phyloP scores from a whole-genome alignment of 1,140 invertebrate genomes.

The Dreissena polymorpha region DNA sequence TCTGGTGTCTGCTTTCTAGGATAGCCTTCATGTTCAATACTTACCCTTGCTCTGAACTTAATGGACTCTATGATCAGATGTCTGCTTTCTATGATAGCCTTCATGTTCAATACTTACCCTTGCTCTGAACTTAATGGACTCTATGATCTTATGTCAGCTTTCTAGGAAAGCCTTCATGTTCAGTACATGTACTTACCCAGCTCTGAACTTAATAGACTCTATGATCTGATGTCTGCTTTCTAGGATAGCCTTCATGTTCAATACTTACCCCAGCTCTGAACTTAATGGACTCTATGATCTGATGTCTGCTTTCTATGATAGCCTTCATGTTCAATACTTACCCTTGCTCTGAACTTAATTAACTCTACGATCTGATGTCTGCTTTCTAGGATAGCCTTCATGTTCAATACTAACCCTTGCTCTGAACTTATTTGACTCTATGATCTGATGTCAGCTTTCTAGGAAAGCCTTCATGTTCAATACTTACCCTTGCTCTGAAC shows the following conservation, averaged over 20 bases:
- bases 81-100: constrained; percentile 84
- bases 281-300: constrained; percentile 88
- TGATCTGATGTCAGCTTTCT: constrained; percentile 87
- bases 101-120: too few relatives aligned
- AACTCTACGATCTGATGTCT: constrained; percentile 89
- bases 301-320: constrained; percentile 86
- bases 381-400: constrained; percentile 83
- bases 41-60: constrained; percentile 84
- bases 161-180: constrained; percentile 84
- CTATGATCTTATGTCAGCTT: constrained; percentile 87
- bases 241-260: constrained; percentile 81
- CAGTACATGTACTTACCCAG: too few relatives aligned
- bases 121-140: constrained; percentile 86
- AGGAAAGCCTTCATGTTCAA: constrained; percentile 82
- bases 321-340: too few relatives aligned
- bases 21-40: too few relatives aligned
- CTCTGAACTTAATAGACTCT: constrained; percentile 87
- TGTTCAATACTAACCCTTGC: too few relatives aligned
- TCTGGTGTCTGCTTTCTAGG: constrained; percentile 86
- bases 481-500: constrained; percentile 83
- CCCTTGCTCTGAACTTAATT: constrained; percentile 84
- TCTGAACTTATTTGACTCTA: constrained; percentile 87
- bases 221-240: constrained; percentile 88
- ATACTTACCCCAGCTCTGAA: constrained; percentile 83
- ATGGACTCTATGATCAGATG: constrained; percentile 89